Conservation (phyloP, 2,888 invertebrate species). For the Sesia bembeciformis region DNA sequence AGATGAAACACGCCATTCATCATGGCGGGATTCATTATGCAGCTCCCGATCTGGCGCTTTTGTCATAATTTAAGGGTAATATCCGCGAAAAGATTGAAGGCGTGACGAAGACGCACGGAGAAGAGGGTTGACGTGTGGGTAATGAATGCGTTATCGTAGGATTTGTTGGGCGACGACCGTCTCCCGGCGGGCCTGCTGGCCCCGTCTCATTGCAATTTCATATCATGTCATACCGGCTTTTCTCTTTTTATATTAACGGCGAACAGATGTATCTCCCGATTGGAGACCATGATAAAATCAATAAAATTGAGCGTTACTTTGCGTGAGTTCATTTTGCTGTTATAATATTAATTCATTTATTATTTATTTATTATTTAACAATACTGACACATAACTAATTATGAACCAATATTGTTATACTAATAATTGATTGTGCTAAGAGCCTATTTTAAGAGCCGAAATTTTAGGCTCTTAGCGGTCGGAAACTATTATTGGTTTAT, state of each 20-base stretch:
- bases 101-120: slow-evolving; percentile 50
- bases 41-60: slow-evolving; percentile 45
- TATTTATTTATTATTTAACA: no score
- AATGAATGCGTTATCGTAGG: slow-evolving; percentile 61
- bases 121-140: slow-evolving; percentile 68
- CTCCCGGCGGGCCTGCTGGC: slow-evolving; percentile 12
- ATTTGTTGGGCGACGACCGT: slow-evolving; percentile 35
- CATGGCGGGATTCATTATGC: slow-evolving; percentile 48
- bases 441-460: no score
- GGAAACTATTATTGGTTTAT: no score
- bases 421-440: no score
- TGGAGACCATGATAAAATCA: not conserved
- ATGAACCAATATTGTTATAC: no score
- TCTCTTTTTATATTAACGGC: slow-evolving; percentile 17
- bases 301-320: not conserved
- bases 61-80: slow-evolving; percentile 67
- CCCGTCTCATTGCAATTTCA: slow-evolving; percentile 39
- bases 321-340: no score
- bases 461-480: no score
- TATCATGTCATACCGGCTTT: slow-evolving; percentile 32
- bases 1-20: slow-evolving; percentile 47
- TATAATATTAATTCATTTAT: no score
- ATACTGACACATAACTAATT: no score
- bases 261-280: not conserved
- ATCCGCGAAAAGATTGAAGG: slow-evolving; percentile 67